These are phyloP conservation scores for Xiphophorus hellerii DNA, from an alignment of 2,113 vertebrate genomes.

Conservation along the genomic window DNA sequence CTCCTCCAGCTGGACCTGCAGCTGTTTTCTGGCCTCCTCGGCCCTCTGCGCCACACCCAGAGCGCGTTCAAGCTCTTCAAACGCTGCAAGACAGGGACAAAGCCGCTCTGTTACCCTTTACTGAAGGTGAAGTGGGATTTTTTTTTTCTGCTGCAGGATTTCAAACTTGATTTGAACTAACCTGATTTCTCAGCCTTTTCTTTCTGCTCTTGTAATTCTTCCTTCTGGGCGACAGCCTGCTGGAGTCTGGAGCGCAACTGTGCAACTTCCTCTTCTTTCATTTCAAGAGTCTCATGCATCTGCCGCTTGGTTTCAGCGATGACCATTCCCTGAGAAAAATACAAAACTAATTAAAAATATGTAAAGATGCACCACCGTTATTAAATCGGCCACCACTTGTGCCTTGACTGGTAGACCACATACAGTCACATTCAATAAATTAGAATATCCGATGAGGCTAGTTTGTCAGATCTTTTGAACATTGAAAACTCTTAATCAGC, in stretches of 20 bases:
- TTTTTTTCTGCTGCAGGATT: not conserved
- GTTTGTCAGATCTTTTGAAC: too few relatives aligned
- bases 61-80: constrained; percentile 94
- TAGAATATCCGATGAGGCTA: too few relatives aligned
- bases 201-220: constrained; percentile 91
- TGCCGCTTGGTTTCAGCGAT: constrained; percentile 97
- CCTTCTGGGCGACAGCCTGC: constrained; percentile 82
- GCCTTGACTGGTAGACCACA: too few relatives aligned
- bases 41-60: constrained; percentile 87
- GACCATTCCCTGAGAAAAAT: constrained; percentile 90
- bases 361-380: not conserved
- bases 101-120: not conserved
- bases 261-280: constrained; percentile 95
- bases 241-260: constrained; percentile 87
- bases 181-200: constrained; percentile 96
- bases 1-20: constrained; percentile 91
- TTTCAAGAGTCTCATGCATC: constrained; percentile 96
- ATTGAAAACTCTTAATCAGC: too few relatives aligned
- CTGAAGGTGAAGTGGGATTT: not conserved
- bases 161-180: constrained; percentile 66
- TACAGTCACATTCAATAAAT: too few relatives aligned
- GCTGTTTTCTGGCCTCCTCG: constrained; percentile 89
- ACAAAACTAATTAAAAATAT: not conserved
- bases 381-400: not conserved
- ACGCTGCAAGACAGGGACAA: constrained; percentile 76